Conservation (phyloP, 2,888 invertebrate species). For the Troglohyphantes excavatus region DNA sequence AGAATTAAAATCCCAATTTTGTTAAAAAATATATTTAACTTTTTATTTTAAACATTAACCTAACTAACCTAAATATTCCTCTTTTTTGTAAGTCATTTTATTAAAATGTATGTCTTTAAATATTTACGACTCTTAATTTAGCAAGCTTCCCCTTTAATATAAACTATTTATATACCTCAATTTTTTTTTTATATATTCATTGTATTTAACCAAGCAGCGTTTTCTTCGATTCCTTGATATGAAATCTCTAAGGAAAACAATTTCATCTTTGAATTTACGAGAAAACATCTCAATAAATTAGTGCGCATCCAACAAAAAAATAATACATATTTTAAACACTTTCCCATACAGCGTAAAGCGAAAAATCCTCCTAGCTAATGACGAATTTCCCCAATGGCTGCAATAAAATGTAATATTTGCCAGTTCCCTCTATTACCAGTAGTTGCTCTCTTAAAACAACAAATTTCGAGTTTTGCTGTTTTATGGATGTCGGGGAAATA, state of each 20-base stretch:
- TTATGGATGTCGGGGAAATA: slow-evolving; percentile 37
- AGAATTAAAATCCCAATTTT: no score
- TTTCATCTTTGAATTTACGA: slow-evolving; percentile 17
- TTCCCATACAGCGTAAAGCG: background rate
- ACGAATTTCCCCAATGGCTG: background rate
- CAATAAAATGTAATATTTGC: slow-evolving; percentile 38
- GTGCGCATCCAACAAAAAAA: slow-evolving; percentile 1
- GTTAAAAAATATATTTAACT: no score
- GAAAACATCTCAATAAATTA: slow-evolving; percentile 36
- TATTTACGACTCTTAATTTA: background rate
- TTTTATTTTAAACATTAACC: no score
- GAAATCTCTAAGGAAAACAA: background rate
- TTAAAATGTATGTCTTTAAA: no score
- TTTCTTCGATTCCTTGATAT: background rate
- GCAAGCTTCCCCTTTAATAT: background rate
- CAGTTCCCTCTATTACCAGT: slow-evolving; percentile 4
- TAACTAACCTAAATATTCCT: no score
- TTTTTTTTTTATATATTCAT: no score
- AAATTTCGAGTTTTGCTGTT: slow-evolving; percentile 19
- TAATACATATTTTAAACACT: slow-evolving; percentile 31
- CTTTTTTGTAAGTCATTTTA: no score
- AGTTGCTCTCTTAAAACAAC: slow-evolving; percentile 28
- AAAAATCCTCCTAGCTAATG: slow-evolving; percentile 13
- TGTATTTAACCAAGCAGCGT: no score
- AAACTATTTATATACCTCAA: background rate